Base-by-base conservation (phyloP, 2,113 vertebrate genomes). In the Zingel zingel region DNA sequence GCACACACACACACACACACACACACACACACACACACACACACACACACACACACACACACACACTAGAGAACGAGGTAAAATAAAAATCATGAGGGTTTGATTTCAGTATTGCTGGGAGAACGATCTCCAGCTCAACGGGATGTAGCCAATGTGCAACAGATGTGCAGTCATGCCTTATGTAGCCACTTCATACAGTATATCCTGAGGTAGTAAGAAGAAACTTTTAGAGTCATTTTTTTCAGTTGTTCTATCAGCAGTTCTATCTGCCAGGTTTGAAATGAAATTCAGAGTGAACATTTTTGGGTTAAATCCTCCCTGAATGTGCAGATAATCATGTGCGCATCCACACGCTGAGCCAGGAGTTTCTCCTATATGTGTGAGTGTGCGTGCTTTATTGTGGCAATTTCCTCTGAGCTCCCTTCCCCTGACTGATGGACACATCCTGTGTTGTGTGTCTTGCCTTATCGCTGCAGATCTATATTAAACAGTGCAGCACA, bases 401-500 rank as follows among this genome's bases (percentile, higher is more conserved):
- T 85, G 79, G 87, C 86, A 94, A 94, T 95, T 93, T 96, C 95
- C 95, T 95, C 90, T 93, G 33, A 65, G 80, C 82, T 79, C 71
- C 87, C 57, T 79, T 75, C 64, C 74, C 82, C 82, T 78, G 88
- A 83, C 88, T 92, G 91, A 93, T 87, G 89, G 93, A 90, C 88
- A 90, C 89, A 86, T 94, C 89, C 90, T 93, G 90, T 92, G 87
- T 88, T 91, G 76, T 78, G 76, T 75, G 84, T 56, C 72, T 84
- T 10, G 59, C 39, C 77, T 92, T 94, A 95, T 96, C 95, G 1
- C 51, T 21, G 68, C 84, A 81, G 82, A 95, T 96, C 94, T 95
- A 95, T 95, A 95, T 94, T 95, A 96, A 95, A 95, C 87, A 93
- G 79, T 59, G 25, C 72, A 57, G 77, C 84, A 27, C 63, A 54